Percentiles rank a stretch among this genome's conserved stretches.
phyloP scores from a whole-genome alignment of 2,888 invertebrate genomes.

The Sarcophaga caerulescens region DNA sequence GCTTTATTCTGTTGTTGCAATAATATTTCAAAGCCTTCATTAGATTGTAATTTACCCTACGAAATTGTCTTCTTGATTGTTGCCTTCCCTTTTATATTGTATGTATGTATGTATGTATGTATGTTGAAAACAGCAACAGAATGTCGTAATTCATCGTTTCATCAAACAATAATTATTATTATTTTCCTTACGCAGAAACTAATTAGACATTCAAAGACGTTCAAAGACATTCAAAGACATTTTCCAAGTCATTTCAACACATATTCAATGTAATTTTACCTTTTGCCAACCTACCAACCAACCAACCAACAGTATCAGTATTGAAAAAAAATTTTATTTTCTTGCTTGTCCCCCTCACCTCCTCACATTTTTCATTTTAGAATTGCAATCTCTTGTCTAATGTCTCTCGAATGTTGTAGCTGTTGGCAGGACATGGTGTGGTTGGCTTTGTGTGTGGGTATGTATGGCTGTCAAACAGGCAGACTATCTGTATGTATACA shows the following conservation, averaged over 20 bases:
- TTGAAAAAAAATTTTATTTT: background rate
- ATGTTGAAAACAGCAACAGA: background rate
- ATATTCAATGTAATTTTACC: background rate
- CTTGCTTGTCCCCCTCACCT: too few species aligned
- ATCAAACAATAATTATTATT: background rate
- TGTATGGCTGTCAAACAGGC: too few species aligned
- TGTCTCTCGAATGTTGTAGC: background rate
- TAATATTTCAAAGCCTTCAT: too few species aligned
- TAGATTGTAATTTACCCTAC: background rate
- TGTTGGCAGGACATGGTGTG: background rate
- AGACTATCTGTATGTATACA: background rate
- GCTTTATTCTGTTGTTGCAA: too few species aligned
- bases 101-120: too few species aligned
- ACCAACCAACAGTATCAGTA: background rate
- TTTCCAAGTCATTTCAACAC: background rate
- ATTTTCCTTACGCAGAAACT: conserved; percentile 14
- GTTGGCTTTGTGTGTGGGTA: background rate
- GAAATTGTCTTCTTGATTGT: background rate
- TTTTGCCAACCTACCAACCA: background rate
- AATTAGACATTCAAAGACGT: conserved; percentile 30
- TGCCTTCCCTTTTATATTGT: background rate
- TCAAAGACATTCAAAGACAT: background rate
- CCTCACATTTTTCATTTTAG: too few species aligned
- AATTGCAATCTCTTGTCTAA: too few species aligned
- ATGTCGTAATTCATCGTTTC: background rate